Conservation (phyloP, 2,113 vertebrate genomes). For the Rhegmatorhina hoffmannsi region DNA sequence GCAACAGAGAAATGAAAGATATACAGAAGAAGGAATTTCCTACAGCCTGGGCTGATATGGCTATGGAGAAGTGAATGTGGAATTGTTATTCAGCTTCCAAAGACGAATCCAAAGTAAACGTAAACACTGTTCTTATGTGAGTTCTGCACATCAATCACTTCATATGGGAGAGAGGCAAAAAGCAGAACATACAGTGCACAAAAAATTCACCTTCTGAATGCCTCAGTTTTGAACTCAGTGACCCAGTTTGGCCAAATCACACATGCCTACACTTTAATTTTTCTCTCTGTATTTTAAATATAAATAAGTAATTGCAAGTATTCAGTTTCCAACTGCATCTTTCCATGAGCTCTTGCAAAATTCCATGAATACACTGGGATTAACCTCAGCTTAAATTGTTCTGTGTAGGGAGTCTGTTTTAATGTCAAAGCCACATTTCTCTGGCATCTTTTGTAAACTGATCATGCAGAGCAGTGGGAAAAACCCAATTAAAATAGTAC, state of each 20-base stretch:
- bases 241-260: not conserved
- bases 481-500: conserved; percentile 11
- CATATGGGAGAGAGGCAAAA: not conserved
- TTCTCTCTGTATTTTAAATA: not conserved
- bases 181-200: not conserved
- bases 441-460: not conserved
- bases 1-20: not conserved
- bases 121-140: not conserved
- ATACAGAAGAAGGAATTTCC: not conserved
- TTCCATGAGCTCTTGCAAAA: not conserved
- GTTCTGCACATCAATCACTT: not conserved
- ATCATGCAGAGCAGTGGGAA: not conserved
- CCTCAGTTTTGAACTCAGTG: not conserved
- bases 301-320: not conserved
- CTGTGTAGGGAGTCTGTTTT: not conserved
- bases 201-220: not conserved
- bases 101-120: not conserved
- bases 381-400: not conserved
- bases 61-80: not conserved
- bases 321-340: not conserved
- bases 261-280: not conserved
- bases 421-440: not conserved
- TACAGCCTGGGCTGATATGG: not conserved
- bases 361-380: not conserved
- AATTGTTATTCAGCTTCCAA: not conserved